Conservation (phyloP, 2,888 invertebrate species). For the Drosophila paranaensis region DNA sequence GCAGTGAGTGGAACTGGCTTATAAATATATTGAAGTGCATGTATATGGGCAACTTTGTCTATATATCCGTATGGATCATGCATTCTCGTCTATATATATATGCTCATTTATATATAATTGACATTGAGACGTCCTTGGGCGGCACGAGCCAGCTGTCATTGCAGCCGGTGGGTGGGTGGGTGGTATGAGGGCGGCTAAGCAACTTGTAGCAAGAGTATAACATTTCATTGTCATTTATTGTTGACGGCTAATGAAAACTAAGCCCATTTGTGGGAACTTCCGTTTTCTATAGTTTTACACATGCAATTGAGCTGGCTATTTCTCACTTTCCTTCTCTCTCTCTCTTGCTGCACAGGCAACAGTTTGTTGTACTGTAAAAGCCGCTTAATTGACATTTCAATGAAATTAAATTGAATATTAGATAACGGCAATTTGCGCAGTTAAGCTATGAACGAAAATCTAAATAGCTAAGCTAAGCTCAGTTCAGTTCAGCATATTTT, state of each 20-base stretch:
- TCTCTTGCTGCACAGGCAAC: slow-evolving; percentile 43
- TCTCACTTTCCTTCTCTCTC: slow-evolving; percentile 10
- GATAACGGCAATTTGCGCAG: slow-evolving; percentile 62
- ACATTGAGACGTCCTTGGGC: slow-evolving; percentile 78
- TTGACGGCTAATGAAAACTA: slow-evolving; percentile 31
- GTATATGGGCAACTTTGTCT: neutral
- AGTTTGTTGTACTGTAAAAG: slow-evolving; percentile 39
- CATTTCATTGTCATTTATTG: slow-evolving; percentile 60
- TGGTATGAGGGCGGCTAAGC: neutral
- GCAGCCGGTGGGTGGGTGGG: slow-evolving; percentile 41
- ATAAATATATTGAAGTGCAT: slow-evolving; percentile 10
- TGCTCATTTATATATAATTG: slow-evolving; percentile 30
- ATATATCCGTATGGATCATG: slow-evolving; percentile 6
- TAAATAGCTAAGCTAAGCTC: neutral
- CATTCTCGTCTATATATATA: slow-evolving; percentile 10
- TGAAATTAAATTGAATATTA: slow-evolving; percentile 67
- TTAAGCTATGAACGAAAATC: slow-evolving; percentile 9
- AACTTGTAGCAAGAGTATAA: slow-evolving; percentile 31
- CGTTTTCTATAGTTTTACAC: slow-evolving; percentile 48
- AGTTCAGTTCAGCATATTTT: neutral
- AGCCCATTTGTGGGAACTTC: slow-evolving; percentile 51
- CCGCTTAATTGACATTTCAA: slow-evolving; percentile 68
- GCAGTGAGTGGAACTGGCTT: slow-evolving; percentile 19
- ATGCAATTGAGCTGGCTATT: slow-evolving; percentile 24
- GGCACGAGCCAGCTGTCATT: slow-evolving; percentile 55